Percentiles rank a stretch among this genome's conserved stretches.
Conservation (phyloP, 2,888 invertebrate species). For the Ophion slaviceki region DNA sequence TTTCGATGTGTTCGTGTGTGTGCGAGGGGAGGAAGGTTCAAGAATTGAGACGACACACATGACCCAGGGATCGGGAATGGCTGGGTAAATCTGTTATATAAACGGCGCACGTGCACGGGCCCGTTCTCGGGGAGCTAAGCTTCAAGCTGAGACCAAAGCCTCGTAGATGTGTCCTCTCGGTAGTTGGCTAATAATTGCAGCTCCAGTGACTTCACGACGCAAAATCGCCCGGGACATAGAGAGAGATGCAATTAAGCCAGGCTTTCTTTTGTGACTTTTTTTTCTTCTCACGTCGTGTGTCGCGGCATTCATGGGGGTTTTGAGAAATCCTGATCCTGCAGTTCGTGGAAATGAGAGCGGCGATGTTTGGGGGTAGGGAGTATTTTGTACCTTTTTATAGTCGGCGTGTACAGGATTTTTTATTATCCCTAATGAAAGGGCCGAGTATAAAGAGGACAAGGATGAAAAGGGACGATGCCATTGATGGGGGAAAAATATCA, state of each 20-base stretch:
- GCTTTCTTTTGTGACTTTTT: neutral
- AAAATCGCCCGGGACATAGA: constrained; percentile 9
- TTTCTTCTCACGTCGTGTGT: neutral
- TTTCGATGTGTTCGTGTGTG: constrained; percentile 16
- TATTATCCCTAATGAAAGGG: neutral
- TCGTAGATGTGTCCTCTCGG: constrained; percentile 10
- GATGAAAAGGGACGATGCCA: neutral
- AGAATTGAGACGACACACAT: constrained; percentile 41
- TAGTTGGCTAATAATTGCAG: constrained; percentile 39
- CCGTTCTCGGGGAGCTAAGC: constrained; percentile 21
- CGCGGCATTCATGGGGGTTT: neutral
- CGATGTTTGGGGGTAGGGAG: neutral
- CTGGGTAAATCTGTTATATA: constrained; percentile 13
- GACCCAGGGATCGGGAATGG: constrained; percentile 21
- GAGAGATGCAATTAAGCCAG: neutral
- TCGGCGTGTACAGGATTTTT: neutral
- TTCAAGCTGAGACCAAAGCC: constrained; percentile 20
- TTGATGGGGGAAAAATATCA: neutral
- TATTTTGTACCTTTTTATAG: neutral
- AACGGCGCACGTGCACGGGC: constrained; percentile 35
- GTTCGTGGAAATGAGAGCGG: neutral
- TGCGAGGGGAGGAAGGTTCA: constrained; percentile 25
- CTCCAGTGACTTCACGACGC: constrained; percentile 14
- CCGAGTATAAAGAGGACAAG: neutral
- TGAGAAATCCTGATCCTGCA: neutral